Conservation (phyloP, 2,797 vertebrate genomes). For the Hapalemur alaotrensis region DNA sequence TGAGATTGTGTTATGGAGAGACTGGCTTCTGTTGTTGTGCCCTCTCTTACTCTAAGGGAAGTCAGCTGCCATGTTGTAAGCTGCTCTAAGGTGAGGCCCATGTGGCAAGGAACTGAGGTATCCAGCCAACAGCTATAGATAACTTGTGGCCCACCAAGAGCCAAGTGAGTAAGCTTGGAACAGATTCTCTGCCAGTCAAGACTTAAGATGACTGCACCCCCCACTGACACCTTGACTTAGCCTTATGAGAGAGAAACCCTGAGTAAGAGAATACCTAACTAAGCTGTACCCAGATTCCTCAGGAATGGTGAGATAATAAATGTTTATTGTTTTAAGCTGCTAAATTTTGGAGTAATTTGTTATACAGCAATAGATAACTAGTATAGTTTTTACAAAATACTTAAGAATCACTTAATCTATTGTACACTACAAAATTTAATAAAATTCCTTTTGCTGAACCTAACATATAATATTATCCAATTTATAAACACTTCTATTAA, state of each 20-base stretch:
- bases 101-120: neutral
- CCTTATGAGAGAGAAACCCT: neutral
- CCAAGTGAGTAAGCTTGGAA: neutral
- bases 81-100: neutral
- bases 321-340: neutral
- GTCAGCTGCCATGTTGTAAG: neutral
- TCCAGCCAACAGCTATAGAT: neutral
- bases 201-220: neutral
- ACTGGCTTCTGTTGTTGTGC: neutral
- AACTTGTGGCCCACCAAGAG: neutral
- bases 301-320: slow-evolving; percentile 11
- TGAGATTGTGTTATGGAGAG: neutral
- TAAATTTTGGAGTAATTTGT: neutral
- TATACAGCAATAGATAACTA: neutral
- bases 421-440: neutral
- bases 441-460: slow-evolving; percentile 4
- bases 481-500: neutral
- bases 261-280: neutral
- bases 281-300: neutral
- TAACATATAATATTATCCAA: neutral
- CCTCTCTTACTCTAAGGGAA: neutral
- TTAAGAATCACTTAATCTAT: neutral
- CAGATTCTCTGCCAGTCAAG: neutral
- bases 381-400: neutral
- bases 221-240: neutral